Base-by-base conservation (phyloP, 2,113 vertebrate genomes). In the Alectura lathami region DNA sequence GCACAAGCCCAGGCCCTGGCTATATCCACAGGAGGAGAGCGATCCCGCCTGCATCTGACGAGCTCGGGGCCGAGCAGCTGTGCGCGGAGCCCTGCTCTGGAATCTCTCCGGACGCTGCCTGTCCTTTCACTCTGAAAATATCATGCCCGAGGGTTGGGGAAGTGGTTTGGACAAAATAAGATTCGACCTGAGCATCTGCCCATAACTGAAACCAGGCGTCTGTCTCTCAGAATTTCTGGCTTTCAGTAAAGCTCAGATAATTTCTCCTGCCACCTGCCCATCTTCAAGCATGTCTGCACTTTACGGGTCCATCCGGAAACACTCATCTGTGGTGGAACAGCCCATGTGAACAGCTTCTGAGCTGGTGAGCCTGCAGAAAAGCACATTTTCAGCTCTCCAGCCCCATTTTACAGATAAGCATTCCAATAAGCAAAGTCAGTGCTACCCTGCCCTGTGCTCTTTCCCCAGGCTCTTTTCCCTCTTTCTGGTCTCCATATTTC, bases 141-240 rank as follows among this genome's bases (percentile, higher is more conserved):
- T 27, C 40, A 32, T 0, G 38, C 92, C 92, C 93, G 86, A 91
- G 92, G 83, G 83, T 53, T 86, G 42, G 83, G 96, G 93, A 97
- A 97, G 95, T 73, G 92, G 94, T 94, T 83, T 91, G 94, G 88
- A 93, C 83, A 96, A 96, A 97, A 93, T 90, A 94, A 92, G 93
- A 95, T 54, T 82, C 88, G 94, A 95, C 86, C 94, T 78, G 57
- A 95, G 93, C 66, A 84, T 96, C 90, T 96, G 96, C 90, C 85
- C 88, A 88, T 72, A 93, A 90, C 76, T 73, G 93, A 96, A 97
- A 96, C 72, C 80, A 86, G 94, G 70, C 0, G n/a, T 81, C 83
- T 90, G 62, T 66, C 91, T 95, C 86, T 62, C 76, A 48, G 40
- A 91, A 68, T 83, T 86, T 94, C 4, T 91, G 79, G 79, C 76